Evolutionary conservation across 2,888 invertebrate genomes (phyloP).

Genomic region (Glaucopsyche alexis): DNA sequence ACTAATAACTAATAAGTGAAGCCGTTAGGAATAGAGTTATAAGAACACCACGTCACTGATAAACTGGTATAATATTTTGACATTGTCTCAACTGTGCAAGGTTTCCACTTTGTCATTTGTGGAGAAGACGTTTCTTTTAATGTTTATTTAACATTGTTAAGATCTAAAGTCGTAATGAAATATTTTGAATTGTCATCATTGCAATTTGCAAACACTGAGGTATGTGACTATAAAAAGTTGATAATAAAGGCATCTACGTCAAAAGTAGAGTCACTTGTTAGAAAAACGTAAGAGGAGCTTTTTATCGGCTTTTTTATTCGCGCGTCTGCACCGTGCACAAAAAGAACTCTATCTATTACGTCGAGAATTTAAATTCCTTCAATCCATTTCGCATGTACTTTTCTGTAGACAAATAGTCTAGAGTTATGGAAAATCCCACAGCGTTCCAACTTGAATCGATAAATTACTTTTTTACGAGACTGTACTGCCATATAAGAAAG

Average conservation of each 20-base stretch:
- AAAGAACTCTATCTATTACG: not conserved
- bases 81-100: too few species aligned
- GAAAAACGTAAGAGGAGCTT: not conserved
- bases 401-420: conserved; percentile 3
- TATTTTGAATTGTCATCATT: not conserved
- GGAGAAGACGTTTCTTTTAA: too few species aligned
- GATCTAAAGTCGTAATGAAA: not conserved
- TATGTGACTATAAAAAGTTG: not conserved
- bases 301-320: not conserved
- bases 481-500: conserved; percentile 33
- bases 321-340: not conserved
- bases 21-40: too few species aligned
- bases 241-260: not conserved
- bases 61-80: too few species aligned
- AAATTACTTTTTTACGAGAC: conserved; percentile 30
- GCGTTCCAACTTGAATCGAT: not conserved
- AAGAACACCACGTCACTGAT: too few species aligned
- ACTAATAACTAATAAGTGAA: too few species aligned
- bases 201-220: not conserved
- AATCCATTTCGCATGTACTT: not conserved
- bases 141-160: not conserved
- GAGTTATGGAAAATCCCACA: conserved; percentile 12
- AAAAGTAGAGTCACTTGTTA: not conserved
- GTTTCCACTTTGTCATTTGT: too few species aligned
- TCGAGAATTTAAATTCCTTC: not conserved